Base-by-base conservation (phyloP, 2,797 vertebrate genomes). In the Alca torda region DNA sequence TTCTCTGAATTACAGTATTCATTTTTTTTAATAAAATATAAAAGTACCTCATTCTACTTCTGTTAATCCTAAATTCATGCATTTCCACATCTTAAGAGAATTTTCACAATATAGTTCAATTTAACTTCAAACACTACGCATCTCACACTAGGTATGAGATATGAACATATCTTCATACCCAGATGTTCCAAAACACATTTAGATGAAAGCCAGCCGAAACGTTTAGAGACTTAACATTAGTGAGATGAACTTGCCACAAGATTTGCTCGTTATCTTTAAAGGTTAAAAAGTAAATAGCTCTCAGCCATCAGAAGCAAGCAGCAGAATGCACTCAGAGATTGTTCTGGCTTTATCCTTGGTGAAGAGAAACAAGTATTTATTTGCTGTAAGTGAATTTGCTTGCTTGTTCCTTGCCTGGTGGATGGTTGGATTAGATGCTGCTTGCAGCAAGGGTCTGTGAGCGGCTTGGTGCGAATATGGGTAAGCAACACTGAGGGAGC, bases 161-260 rank as follows among this genome's bases (percentile, higher is more conserved):
- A 91, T 1, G 28, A 94, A 68, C 11, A 33, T 67, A 45, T 57
- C 73, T 94, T 84, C 68, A 72, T 56, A 79, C 30, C 53, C 50
- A 91, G 72, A 89, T 72, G 37, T 60, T 94, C 28, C 74, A 95
- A 90, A 83, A 82, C 12, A 20, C 12, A 89, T 33, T 93, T 87
- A 92, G 64, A 94, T 61, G 53, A 94, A 92, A 93, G 84, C 13
- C 75, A 89, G 35, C 10, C 43, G 39, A 91, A 89, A 87, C 21
- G 11, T 82, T 77, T 79, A 79, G 60, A 92, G 74, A 80, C 25
- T 79, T 82, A 41, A 79, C 25, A 85, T 74, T 33, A 87, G 25
- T 13, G 4, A 77, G 75, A 91, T 15, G 20, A 95, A 90, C 33
- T 14, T 70, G 39, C 57, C 78, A 56, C 0, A 6, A 87, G 39